Percentiles rank a stretch among this genome's conserved stretches.
Evolutionary conservation across 1,140 invertebrate genomes (phyloP).

Genomic region (Bilobella aurantiaca): DNA sequence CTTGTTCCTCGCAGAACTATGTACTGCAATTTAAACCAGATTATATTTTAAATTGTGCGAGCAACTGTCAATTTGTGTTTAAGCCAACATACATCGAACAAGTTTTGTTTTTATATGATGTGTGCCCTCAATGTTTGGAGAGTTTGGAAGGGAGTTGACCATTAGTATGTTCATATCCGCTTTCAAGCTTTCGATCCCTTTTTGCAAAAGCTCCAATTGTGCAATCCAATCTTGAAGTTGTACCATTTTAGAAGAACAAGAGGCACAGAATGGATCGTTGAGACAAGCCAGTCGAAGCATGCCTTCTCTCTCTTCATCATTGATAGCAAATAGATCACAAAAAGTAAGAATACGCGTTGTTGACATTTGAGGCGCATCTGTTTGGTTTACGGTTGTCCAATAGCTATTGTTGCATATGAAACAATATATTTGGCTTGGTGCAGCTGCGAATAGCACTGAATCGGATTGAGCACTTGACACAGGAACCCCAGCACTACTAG

Average conservation of each 20-base stretch:
- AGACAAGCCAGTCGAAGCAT: neutral
- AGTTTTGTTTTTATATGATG: neutral
- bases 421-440: neutral
- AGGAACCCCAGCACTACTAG: neutral
- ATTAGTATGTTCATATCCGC: neutral
- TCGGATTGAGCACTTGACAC: neutral
- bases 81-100: neutral
- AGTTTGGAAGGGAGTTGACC: neutral
- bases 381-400: neutral
- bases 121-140: neutral
- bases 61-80: no score
- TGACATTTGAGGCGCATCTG: neutral
- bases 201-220: neutral
- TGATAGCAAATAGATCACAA: neutral
- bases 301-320: neutral
- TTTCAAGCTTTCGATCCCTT: neutral
- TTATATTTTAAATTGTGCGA: no score
- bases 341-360: neutral
- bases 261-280: neutral
- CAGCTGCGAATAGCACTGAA: neutral
- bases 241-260: neutral
- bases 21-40: no score
- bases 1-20: no score
- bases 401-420: neutral
- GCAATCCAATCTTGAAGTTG: neutral